Base-by-base conservation (phyloP, 2,113 vertebrate genomes). In the Noturus placidus region DNA sequence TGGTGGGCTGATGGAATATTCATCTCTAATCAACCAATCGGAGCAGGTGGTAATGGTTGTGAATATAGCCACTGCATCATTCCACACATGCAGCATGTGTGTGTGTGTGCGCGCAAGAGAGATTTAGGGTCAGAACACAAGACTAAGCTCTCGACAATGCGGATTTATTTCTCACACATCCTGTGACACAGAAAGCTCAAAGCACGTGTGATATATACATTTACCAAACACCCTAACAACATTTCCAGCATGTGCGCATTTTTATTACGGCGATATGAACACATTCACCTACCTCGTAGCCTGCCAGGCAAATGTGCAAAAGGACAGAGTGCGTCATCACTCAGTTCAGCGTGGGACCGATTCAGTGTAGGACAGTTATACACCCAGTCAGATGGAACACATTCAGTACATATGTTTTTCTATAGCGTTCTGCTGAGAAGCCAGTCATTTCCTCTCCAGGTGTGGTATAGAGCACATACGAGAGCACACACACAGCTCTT, bases 1-100 rank as follows among this genome's bases (percentile, higher is more conserved):
- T 78, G 67, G 61, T 33, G 56, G 5, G 6, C 84, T 61, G 79
- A 82, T 86, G 72, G 59, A 83, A 89, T 87, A 87, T 89, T 87
- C 86, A 91, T 59, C 59, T 88, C 74, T 78, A 20, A 46, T 70
- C 85, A 87, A 35, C 86, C 86, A 85, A 83, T 89, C n/a, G 56
- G n/a, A 82, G 59, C 33, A 84, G 33, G 42, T 54, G 33, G 6
- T 76, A 72, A 76, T 42, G 19, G 59, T 19, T 83, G 82, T 50
- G 61, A 85, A 85, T 78, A 82, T 22, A 57, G 70, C 20, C 83
- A 77, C 59, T 59, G 70, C 50, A 78, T 59, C 78, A 10, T 77
- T 69, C 19, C 82, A 82, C 80, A 59, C 46, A 56, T 83, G 69
- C 50, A 79, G 67, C 38, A 5, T 52, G 22, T 14, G 19, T 67